phyloP scores from a whole-genome alignment of 1,140 invertebrate species.

The Euschistus heros region DNA sequence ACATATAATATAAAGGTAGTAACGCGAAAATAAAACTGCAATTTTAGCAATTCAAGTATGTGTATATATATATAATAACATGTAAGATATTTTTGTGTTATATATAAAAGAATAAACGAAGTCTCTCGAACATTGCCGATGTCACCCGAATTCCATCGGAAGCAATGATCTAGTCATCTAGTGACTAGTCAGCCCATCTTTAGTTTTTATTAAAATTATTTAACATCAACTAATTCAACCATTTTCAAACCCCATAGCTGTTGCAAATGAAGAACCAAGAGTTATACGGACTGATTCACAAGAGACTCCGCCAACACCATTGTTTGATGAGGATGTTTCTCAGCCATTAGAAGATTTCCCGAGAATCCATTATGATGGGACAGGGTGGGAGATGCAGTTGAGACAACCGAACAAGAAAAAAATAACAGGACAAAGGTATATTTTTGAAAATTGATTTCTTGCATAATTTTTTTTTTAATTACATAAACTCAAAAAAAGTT shows the following conservation, averaged over 20 bases:
- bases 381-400: slow-evolving; percentile 96
- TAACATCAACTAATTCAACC: too few relatives aligned
- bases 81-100: too few relatives aligned
- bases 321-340: slow-evolving; percentile 90
- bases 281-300: slow-evolving; percentile 48
- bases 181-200: too few relatives aligned
- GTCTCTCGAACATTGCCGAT: too few relatives aligned
- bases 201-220: too few relatives aligned
- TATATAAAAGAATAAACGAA: too few relatives aligned
- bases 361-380: slow-evolving; percentile 59
- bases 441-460: not conserved
- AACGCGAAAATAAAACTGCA: too few relatives aligned
- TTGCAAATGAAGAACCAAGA: slow-evolving; percentile 13
- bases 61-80: too few relatives aligned
- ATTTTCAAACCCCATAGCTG: not conserved
- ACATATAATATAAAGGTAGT: too few relatives aligned
- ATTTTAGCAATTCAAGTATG: too few relatives aligned
- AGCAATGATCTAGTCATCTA: too few relatives aligned
- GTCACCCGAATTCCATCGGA: too few relatives aligned
- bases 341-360: slow-evolving; percentile 89
- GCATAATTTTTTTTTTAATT: not conserved
- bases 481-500: not conserved
- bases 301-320: slow-evolving; percentile 77
- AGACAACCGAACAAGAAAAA: slow-evolving; percentile 97
- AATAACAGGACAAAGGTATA: slow-evolving; percentile 76